Evolutionary conservation across 92 coral and sea anemone species (phyloP), one percentile per base, ranked within the genome.

Genomic region (Plumapathes pennacea): DNA sequence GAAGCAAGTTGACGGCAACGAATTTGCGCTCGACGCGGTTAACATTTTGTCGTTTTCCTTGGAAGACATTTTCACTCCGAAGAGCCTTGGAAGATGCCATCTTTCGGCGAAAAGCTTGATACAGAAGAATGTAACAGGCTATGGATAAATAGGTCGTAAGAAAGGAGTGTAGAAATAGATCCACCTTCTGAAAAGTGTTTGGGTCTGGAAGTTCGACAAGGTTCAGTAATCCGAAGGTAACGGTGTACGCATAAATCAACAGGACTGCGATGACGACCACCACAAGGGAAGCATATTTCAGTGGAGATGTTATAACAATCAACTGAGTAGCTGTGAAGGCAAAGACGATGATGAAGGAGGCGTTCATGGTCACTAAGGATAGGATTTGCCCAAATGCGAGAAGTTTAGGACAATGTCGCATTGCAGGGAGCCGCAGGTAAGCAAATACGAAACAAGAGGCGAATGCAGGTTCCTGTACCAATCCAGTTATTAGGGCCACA

Each of bases 261-360:
- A 46, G 3, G 10, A 33, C 46, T 21, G 50, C 25, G 52, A 33
- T 44, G 3, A 36, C 1, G 18, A 62, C 74, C 4, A 65, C 64
- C 19, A 74, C 61, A 2, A 4, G 32, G 2, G 73, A 44, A 13
- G 64, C 73, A 31, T 74, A 54, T 2, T 64, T 64, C 19, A 74
- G 51, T 9, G 81, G 81, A 2, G 81, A 74, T 4, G 10, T 33
- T 23, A 74, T 50, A 2, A 51, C 74, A 36, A 64, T 64, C 11
- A 61, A 55, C 6, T 74, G 67, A 0, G 64, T 46, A 0, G 46
- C 15, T 20, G 73, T 73, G 20, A 64, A 64, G 11, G 60, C 45
- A 3, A 73, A 36, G 5, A 73, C 45, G 23, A 58, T 53, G 10
- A 74, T 25, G 58, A 41, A 74, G 4, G 81, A 74, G 0, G 38